A percentile compares a stretch with the other conserved stretches of the same genome.
Conservation (phyloP, 2,888 invertebrate genomes). For the Priocnemis perturbator region DNA sequence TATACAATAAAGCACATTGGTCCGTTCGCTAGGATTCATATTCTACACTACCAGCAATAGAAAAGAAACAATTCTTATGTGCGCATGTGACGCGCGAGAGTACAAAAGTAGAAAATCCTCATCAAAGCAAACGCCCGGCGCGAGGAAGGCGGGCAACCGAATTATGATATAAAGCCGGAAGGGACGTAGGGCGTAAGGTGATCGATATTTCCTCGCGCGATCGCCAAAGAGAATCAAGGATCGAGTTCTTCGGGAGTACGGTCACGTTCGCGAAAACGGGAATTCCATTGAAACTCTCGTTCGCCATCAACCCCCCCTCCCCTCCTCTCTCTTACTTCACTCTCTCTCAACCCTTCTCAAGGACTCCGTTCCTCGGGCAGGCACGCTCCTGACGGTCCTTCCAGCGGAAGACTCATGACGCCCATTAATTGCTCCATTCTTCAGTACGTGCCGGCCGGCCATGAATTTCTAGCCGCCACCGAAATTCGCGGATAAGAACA, state of each 20-base stretch:
- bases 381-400: constrained; percentile 47
- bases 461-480: constrained; percentile 60
- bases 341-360: not conserved
- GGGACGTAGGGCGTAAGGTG: constrained; percentile 1
- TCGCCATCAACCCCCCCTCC: constrained; percentile 6
- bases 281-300: constrained; percentile 62
- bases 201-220: constrained; percentile 30
- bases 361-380: constrained; percentile 7
- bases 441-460: constrained; percentile 52
- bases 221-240: constrained; percentile 18
- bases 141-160: not conserved
- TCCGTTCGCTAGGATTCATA: no score
- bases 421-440: constrained; percentile 67
- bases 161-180: constrained; percentile 9
- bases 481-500: constrained; percentile 3
- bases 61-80: no score
- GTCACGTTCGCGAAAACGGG: constrained; percentile 64
- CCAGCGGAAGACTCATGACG: constrained; percentile 52
- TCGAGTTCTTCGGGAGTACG: constrained; percentile 46
- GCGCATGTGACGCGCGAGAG: no score
- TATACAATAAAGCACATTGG: no score
- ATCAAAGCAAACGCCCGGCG: no score
- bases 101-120: no score
- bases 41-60: no score
- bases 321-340: constrained; percentile 1